Evolutionary conservation across 2,113 vertebrate genomes (phyloP).

Genomic region (Gymnarchus niloticus): DNA sequence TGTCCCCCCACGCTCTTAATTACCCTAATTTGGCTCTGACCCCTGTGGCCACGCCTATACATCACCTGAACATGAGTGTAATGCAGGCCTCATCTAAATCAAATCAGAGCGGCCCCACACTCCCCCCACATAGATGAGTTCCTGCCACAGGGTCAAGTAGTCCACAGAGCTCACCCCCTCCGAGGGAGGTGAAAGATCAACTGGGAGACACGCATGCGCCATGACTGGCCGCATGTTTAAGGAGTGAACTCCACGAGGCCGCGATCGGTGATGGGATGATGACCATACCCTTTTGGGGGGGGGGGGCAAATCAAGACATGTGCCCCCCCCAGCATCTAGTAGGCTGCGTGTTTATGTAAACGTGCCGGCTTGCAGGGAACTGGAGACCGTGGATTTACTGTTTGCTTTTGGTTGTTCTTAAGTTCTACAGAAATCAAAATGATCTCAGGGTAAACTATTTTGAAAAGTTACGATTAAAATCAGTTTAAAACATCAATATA

Average conservation of each 20-base stretch:
- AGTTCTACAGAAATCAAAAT: background rate
- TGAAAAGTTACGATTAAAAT: background rate
- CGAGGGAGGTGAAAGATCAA: slow-evolving; percentile 58
- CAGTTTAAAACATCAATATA: background rate
- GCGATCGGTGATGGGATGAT: slow-evolving; percentile 3
- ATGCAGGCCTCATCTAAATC: slow-evolving; percentile 12
- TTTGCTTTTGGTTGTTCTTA: background rate
- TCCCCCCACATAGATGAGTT: slow-evolving; percentile 36
- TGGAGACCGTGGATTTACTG: too few relatives aligned
- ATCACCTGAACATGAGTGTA: background rate
- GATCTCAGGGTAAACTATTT: background rate
- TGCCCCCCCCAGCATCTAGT: slow-evolving; percentile 25
- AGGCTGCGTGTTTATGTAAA: too few relatives aligned
- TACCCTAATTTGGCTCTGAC: slow-evolving; percentile 3
- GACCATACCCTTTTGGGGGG: too few relatives aligned
- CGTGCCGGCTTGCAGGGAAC: too few relatives aligned
- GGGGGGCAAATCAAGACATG: background rate
- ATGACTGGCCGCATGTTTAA: slow-evolving; percentile 48
- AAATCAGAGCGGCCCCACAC: background rate
- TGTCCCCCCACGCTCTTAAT: slow-evolving; percentile 3
- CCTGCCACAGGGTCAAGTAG: slow-evolving; percentile 53
- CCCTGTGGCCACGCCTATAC: background rate
- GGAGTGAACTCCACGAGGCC: slow-evolving; percentile 23
- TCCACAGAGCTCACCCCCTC: slow-evolving; percentile 56
- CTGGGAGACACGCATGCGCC: slow-evolving; percentile 38